Evolutionary conservation across 1,140 invertebrate species (phyloP), one percentile per base, ranked within the genome.

Genomic region (Thereuonema tuberculata): DNA sequence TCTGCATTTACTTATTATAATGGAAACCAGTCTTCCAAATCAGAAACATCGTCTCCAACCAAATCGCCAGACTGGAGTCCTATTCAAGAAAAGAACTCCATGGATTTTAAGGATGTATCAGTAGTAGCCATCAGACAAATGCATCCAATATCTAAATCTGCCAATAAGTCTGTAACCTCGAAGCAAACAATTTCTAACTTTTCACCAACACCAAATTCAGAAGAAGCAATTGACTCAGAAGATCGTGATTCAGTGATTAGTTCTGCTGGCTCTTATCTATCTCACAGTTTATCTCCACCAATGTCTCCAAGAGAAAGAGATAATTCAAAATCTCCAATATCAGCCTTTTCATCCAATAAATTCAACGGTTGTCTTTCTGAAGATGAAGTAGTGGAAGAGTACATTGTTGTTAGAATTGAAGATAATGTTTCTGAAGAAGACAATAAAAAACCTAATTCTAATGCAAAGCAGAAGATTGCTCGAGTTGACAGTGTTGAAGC

Each of bases 401-500:
- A 52, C 49, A 24, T 52, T 15, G 49, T 52, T 31, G 29, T 1
- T 82, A 83, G 71, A 80, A 82, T 25, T 63, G 67, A 68, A 28
- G 79, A 24, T 58, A 78, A 70, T 76, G 75, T 63, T 77, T 76
- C 54, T 77, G 76, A 59, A 58, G 54, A 12, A 57, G 50, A 27
- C 59, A 59, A 56, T 64, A 55, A 14, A 75, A 65, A 62, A 31
- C 26, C 47, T 0, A 14, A 25, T 3, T 15, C 24, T n/a, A 25
- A 17, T 15, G 26, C 56, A 52, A 52, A 52, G 24, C 15, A 52
- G 21, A 52, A 52, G 21, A 21, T 52, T 20, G 49, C 12, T 9
- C 49, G 49, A 24, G 21, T 9, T 1, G 79, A 85, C 62, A 85
- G 81, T 70, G 83, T 88, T 37, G 84, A 87, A 70, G 85, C 85